phyloP scores from a whole-genome alignment of 2,113 vertebrate species.

The Passer domesticus region DNA sequence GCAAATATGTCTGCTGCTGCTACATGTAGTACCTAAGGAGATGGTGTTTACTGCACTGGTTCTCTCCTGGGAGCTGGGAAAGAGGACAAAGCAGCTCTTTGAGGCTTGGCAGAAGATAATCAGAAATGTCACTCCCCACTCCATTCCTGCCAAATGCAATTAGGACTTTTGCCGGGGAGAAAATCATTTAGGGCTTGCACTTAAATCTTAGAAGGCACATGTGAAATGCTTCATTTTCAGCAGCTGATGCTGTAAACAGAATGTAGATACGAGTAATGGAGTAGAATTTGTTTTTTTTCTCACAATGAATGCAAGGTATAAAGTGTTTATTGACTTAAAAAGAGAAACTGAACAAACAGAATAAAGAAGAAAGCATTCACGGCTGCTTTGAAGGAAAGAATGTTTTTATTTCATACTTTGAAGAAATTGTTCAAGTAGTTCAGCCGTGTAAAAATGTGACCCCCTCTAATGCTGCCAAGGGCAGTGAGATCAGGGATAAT shows the following conservation, averaged over 20 bases:
- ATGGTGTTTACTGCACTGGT: conserved; percentile 19
- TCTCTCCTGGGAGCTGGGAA: conserved; percentile 42
- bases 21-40: conserved; percentile 29
- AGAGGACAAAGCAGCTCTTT: conserved; percentile 35
- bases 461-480: conserved; percentile 60
- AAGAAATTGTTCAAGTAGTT: conserved; percentile 60
- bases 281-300: conserved; percentile 12
- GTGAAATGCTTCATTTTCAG: background rate
- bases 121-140: conserved; percentile 45
- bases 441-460: conserved; percentile 62
- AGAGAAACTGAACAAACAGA: conserved; percentile 49
- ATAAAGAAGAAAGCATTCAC: conserved; percentile 52
- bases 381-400: conserved; percentile 56
- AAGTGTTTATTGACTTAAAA: conserved; percentile 62
- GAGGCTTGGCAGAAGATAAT: conserved; percentile 51
- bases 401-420: conserved; percentile 63
- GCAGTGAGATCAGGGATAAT: conserved; percentile 59
- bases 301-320: conserved; percentile 3
- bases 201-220: background rate
- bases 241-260: background rate
- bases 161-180: conserved; percentile 11
- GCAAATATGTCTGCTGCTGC: conserved; percentile 8
- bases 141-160: conserved; percentile 26
- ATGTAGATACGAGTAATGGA: background rate
- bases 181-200: background rate